Percentiles rank a stretch among this genome's conserved stretches.
Evolutionary conservation across 1,140 invertebrate species (phyloP).

Genomic region (Pseudomyrmex flavicornis): DNA sequence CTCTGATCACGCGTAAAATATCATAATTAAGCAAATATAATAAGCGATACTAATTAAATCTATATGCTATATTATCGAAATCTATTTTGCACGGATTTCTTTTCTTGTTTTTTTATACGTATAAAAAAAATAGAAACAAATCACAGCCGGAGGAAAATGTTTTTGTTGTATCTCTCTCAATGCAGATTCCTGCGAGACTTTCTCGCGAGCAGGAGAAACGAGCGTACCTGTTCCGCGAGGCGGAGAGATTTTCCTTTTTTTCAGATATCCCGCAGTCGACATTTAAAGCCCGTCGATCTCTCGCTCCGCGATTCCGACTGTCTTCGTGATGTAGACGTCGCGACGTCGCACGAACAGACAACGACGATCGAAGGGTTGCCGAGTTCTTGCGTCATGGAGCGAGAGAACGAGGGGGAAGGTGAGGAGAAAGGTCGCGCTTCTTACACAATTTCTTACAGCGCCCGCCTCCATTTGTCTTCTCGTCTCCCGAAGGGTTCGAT

Average conservation of each 20-base stretch:
- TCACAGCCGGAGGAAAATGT: not conserved
- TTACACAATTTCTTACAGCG: constrained; percentile 51
- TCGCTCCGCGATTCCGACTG: not conserved
- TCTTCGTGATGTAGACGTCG: constrained; percentile 52
- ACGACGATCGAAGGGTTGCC: constrained; percentile 49
- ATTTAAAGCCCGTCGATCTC: constrained; percentile 40
- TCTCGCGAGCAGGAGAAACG: not conserved
- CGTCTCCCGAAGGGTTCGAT: constrained; percentile 30
- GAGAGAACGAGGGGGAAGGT: constrained; percentile 28
- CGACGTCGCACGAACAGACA: constrained; percentile 44
- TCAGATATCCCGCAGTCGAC: constrained; percentile 9
- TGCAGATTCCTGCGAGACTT: constrained; percentile 11
- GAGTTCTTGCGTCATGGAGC: constrained; percentile 47
- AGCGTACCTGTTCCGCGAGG: not conserved
- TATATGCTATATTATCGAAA: not conserved
- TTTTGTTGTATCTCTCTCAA: not conserved
- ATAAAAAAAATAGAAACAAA: not conserved
- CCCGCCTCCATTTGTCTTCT: constrained; percentile 62
- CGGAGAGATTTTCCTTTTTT: constrained; percentile 15
- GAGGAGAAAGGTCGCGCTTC: constrained; percentile 36
- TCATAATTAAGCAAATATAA: not conserved
- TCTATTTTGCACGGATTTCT: not conserved
- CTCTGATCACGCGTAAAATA: not conserved
- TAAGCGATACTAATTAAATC: not conserved
- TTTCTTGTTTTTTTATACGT: not conserved